Conservation (phyloP, 2,113 vertebrate species). For the Bubo blakistoni region DNA sequence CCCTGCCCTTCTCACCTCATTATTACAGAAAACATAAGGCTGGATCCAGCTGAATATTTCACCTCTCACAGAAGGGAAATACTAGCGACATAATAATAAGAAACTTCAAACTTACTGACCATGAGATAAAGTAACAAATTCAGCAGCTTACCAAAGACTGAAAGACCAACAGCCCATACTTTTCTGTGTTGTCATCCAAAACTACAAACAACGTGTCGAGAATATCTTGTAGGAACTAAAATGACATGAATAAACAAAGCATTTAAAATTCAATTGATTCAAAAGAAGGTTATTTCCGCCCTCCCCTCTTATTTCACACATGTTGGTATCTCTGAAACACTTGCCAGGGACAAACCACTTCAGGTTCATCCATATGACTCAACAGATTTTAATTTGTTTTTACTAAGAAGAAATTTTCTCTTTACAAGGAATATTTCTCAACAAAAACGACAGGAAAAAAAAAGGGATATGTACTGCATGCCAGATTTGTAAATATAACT, state of each 20-base stretch:
- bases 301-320: not conserved
- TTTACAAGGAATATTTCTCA: not conserved
- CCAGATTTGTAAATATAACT: not conserved
- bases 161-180: slow-evolving; percentile 93
- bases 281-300: not conserved
- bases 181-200: slow-evolving; percentile 96
- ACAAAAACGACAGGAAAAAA: not conserved
- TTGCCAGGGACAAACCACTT: not conserved
- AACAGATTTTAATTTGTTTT: not conserved
- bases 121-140: not conserved
- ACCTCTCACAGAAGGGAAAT: not conserved
- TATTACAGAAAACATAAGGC: not conserved
- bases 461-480: not conserved
- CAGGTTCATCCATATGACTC: not conserved
- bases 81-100: not conserved
- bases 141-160: slow-evolving; percentile 88
- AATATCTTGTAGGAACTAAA: slow-evolving; percentile 92
- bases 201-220: slow-evolving; percentile 93
- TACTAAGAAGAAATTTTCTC: not conserved
- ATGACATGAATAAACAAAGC: slow-evolving; percentile 8
- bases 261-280: not conserved
- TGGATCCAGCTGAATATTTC: not conserved
- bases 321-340: not conserved
- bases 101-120: not conserved
- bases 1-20: not conserved